These are phyloP conservation scores for Campylorhamphus procurvoides DNA, from an alignment of 2,113 vertebrate species.

Conservation along the genomic window DNA sequence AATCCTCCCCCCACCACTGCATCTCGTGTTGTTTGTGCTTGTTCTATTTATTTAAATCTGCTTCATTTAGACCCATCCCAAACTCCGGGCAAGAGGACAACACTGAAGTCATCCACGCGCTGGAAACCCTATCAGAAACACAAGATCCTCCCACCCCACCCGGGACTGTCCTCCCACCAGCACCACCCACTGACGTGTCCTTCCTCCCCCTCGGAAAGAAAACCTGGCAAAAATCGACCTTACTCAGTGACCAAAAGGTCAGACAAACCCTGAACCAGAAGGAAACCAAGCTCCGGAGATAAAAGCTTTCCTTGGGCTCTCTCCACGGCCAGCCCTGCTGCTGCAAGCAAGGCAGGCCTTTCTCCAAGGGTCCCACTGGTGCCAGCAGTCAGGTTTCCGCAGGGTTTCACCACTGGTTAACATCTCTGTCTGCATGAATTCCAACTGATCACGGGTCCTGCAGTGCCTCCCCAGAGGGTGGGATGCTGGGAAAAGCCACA, in stretches of 20 bases:
- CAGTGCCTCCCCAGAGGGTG: neutral
- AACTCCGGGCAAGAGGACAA: constrained; percentile 19
- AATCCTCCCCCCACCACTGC: neutral
- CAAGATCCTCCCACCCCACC: constrained; percentile 11
- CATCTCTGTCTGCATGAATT: neutral
- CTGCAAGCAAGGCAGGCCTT: neutral
- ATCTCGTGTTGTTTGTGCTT: neutral
- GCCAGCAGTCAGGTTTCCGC: neutral
- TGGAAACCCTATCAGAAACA: neutral
- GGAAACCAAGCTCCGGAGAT: constrained; percentile 35
- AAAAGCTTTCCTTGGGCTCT: neutral
- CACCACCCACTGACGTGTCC: constrained; percentile 3
- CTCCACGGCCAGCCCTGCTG: neutral
- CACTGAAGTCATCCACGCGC: neutral
- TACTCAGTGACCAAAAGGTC: constrained; percentile 37
- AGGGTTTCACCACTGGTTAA: neutral
- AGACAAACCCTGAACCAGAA: constrained; percentile 40
- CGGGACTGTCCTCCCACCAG: constrained; percentile 14
- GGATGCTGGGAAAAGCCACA: neutral
- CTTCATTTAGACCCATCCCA: constrained; percentile 52
- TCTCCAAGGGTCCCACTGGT: neutral
- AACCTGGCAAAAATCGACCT: constrained; percentile 1
- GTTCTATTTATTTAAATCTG: neutral
- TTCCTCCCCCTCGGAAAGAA: neutral
- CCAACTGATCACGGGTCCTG: neutral